Percentiles rank a stretch among this genome's conserved stretches.
phyloP scores from a whole-genome alignment of 2,113 vertebrate species.

The Sorex fumeus region DNA sequence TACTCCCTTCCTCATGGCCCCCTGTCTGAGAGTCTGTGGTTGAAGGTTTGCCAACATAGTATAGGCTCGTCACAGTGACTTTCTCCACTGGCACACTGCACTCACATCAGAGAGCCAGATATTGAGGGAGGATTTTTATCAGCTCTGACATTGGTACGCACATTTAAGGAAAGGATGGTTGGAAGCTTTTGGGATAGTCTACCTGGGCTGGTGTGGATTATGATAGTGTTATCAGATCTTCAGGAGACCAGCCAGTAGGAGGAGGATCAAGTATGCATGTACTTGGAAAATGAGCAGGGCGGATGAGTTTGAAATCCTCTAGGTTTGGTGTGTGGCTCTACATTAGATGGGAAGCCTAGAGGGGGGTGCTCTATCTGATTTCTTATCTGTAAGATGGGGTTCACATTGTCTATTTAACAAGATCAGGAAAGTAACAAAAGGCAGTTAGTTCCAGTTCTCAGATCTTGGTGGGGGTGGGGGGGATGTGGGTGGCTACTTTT shows the following conservation, averaged over 20 bases:
- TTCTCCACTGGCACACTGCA: not conserved
- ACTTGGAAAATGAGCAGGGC: not conserved
- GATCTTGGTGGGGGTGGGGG: not conserved
- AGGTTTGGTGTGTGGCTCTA: not conserved
- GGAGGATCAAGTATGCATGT: not conserved
- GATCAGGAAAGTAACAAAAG: not conserved
- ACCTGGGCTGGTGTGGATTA: not conserved
- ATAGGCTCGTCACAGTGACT: not conserved
- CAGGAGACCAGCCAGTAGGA: no score
- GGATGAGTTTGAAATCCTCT: not conserved
- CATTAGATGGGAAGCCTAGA: not conserved
- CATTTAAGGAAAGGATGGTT: not conserved
- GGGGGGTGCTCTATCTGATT: not conserved
- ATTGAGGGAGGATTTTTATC: not conserved
- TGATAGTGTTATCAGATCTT: not conserved
- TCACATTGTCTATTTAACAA: slow-evolving; percentile 15
- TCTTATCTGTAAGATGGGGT: slow-evolving; percentile 39
- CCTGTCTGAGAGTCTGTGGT: not conserved
- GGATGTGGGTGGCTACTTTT: not conserved
- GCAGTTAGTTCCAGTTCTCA: not conserved
- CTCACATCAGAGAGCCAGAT: not conserved
- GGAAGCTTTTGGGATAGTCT: not conserved
- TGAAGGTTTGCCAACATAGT: not conserved
- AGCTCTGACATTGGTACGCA: not conserved
- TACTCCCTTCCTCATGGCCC: no score